Evolutionary conservation across 2,113 vertebrate genomes (phyloP).

Genomic region (Anthoscopus minutus): DNA sequence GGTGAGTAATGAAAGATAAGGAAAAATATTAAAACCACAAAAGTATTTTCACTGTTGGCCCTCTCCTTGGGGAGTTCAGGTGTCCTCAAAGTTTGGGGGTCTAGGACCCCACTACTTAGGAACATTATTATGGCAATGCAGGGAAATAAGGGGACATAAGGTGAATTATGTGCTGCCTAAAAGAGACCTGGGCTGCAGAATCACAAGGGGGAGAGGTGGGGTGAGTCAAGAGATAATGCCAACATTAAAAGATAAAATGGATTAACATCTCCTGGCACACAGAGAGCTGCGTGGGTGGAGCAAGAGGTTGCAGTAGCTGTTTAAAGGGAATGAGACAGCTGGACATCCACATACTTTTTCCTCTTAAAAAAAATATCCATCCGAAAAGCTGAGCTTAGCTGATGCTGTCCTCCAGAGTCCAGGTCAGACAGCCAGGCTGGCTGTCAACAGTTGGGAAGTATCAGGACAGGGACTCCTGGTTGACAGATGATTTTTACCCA

Average conservation of each 20-base stretch:
- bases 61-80: not conserved
- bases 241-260: constrained; percentile 60
- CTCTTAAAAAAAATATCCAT: not conserved
- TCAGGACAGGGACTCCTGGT: not conserved
- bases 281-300: not conserved
- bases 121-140: not conserved
- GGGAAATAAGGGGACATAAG: not conserved
- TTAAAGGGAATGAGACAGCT: constrained; percentile 25
- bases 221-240: constrained; percentile 42
- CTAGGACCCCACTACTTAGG: not conserved
- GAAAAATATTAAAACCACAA: not conserved
- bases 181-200: not conserved
- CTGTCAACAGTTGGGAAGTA: not conserved
- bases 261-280: constrained; percentile 16
- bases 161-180: not conserved
- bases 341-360: not conserved
- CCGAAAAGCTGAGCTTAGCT: constrained; percentile 10
- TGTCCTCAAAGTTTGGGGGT: not conserved
- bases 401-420: not conserved
- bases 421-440: not conserved
- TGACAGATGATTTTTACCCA: not conserved
- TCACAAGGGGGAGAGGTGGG: not conserved
- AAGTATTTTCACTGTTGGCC: not conserved
- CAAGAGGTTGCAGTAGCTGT: constrained; percentile 7
- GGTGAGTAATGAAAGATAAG: not conserved